phyloP scores from a whole-genome alignment of 2,888 invertebrate species.

The Serrognathus titanus region DNA sequence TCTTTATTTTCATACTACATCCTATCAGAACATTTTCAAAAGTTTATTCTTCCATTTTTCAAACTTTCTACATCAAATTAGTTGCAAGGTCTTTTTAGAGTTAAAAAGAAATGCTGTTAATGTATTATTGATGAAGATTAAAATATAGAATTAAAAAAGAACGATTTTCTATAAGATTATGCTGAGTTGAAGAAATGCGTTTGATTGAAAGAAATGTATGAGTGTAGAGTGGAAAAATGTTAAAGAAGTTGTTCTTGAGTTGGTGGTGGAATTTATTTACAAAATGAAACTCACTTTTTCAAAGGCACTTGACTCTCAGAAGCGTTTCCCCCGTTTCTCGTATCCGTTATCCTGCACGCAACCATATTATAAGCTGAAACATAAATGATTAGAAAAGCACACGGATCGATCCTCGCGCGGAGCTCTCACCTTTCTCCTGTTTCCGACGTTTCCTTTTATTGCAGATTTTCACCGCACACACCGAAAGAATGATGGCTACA shows the following conservation, averaged over 20 bases:
- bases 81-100: no score
- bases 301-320: slow-evolving; percentile 95
- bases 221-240: background rate
- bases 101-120: no score
- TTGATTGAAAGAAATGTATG: background rate
- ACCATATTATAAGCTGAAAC: slow-evolving; percentile 97
- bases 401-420: background rate
- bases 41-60: no score
- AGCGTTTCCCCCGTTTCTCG: slow-evolving; percentile 78
- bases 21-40: no score
- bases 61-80: no score
- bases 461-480: slow-evolving; percentile 97
- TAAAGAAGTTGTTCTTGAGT: no score
- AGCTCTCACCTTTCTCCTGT: slow-evolving; percentile 89
- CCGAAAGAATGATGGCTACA: slow-evolving; percentile 93
- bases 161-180: slow-evolving; percentile 10
- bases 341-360: slow-evolving; percentile 92
- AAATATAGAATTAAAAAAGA: no score
- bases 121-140: no score
- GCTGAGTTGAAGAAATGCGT: slow-evolving; percentile 7
- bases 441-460: slow-evolving; percentile 95
- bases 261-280: background rate
- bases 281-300: slow-evolving; percentile 77
- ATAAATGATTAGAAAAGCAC: slow-evolving; percentile 11
- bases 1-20: no score